Conservation (phyloP, 2,888 invertebrate genomes). For the Melipona bicolor region DNA sequence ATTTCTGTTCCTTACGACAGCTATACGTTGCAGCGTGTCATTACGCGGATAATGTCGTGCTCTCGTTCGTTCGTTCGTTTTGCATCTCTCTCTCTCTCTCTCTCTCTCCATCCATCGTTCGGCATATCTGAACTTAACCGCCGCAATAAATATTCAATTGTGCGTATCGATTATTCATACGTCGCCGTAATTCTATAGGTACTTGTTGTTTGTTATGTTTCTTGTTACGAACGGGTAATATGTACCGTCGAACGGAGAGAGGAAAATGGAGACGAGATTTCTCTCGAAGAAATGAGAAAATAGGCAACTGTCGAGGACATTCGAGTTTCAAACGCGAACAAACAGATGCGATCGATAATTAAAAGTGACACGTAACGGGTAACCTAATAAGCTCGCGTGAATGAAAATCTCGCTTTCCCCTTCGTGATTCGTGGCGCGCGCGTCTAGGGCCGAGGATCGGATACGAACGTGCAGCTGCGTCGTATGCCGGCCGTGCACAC, state of each 20-base stretch:
- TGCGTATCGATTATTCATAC: neutral
- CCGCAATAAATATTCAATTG: neutral
- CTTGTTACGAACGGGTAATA: neutral
- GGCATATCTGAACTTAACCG: neutral
- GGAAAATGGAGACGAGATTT: neutral
- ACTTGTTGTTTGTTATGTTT: neutral
- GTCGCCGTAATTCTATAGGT: neutral
- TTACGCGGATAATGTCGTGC: constrained; percentile 20
- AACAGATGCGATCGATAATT: constrained; percentile 32
- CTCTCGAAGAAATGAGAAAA: no score
- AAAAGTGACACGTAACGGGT: constrained; percentile 39
- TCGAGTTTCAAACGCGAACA: no score
- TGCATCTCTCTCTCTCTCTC: neutral
- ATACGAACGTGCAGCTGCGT: constrained; percentile 14
- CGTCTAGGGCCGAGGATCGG: neutral
- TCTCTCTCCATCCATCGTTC: neutral
- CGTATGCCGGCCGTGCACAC: neutral
- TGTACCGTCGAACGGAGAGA: neutral
- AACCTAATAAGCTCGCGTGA: constrained; percentile 49
- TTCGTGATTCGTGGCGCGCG: constrained; percentile 48
- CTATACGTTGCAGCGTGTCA: constrained; percentile 17
- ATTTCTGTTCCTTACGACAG: constrained; percentile 24
- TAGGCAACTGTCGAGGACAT: neutral
- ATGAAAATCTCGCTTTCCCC: constrained; percentile 48
- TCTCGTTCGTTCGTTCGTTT: constrained; percentile 18